Conservation (phyloP, 2,888 invertebrate genomes). For the Agrypnus murinus region DNA sequence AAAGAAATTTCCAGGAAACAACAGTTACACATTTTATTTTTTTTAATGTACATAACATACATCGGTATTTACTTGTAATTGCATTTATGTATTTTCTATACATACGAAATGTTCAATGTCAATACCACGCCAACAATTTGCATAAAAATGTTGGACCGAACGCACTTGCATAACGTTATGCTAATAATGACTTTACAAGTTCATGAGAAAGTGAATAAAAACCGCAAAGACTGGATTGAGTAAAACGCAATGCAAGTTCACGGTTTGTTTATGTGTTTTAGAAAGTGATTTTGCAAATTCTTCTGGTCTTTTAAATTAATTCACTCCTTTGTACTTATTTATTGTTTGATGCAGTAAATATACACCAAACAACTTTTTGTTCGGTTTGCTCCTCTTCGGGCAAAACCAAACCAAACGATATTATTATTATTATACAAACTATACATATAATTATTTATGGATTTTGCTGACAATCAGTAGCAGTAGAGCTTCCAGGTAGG, state of each 20-base stretch:
- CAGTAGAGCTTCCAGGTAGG: neutral
- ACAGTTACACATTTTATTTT: constrained; percentile 15
- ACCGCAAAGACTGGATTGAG: constrained; percentile 40
- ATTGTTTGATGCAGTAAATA: neutral
- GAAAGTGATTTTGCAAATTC: constrained; percentile 41
- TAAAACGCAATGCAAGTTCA: constrained; percentile 48
- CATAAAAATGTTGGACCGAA: constrained; percentile 61
- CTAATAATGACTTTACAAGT: constrained; percentile 55
- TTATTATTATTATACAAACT: too few relatives aligned
- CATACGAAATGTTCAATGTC: constrained; percentile 54
- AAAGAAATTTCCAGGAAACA: neutral
- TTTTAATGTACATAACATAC: neutral
- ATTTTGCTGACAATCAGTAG: constrained; percentile 6
- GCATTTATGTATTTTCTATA: constrained; percentile 28
- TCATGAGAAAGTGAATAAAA: constrained; percentile 54
- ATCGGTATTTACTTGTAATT: constrained; percentile 31
- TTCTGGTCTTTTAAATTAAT: constrained; percentile 18
- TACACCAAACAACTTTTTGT: constrained; percentile 1
- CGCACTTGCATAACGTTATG: constrained; percentile 59
- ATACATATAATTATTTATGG: constrained; percentile 26
- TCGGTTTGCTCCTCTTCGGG: constrained; percentile 4
- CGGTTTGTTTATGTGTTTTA: constrained; percentile 47
- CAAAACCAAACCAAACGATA: constrained; percentile 5
- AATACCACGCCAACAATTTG: constrained; percentile 60
- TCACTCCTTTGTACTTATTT: neutral